Evolutionary conservation across 2,113 vertebrate genomes (phyloP).

Genomic region (Oncorhynchus clarkii): DNA sequence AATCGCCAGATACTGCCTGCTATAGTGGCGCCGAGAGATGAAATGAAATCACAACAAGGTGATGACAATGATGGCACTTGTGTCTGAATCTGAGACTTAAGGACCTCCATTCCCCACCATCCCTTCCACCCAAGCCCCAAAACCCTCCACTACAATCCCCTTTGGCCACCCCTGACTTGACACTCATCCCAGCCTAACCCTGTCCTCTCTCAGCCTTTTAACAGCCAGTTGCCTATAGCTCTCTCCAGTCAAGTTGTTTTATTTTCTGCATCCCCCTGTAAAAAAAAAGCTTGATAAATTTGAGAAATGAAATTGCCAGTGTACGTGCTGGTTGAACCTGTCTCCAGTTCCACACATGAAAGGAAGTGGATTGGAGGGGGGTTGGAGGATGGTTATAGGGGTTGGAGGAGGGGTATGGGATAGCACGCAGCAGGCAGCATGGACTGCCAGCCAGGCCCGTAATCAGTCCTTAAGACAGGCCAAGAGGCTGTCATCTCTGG

Average conservation of each 20-base stretch:
- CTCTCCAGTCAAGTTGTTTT: background rate
- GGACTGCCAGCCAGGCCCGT: conserved; percentile 38
- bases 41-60: conserved; percentile 78
- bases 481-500: conserved; percentile 69
- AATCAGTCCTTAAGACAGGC: conserved; percentile 55
- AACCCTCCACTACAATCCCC: background rate
- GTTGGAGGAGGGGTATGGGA: background rate
- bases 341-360: conserved; percentile 19
- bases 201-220: background rate
- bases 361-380: conserved; percentile 9
- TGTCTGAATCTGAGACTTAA: conserved; percentile 66
- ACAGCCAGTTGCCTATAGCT: background rate
- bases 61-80: conserved; percentile 77
- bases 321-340: conserved; percentile 3
- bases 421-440: background rate
- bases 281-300: conserved; percentile 5
- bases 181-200: conserved; percentile 20
- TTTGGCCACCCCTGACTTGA: conserved; percentile 9
- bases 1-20: conserved; percentile 64
- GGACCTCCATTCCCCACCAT: conserved; percentile 37
- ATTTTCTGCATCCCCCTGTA: background rate
- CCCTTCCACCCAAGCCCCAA: conserved; percentile 21
- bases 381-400: background rate
- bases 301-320: conserved; percentile 22
- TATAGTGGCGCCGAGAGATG: conserved; percentile 71